Evolutionary conservation across 1,140 invertebrate species (phyloP), one percentile per base, ranked within the genome.

Genomic region (Drosophila sp.): DNA sequence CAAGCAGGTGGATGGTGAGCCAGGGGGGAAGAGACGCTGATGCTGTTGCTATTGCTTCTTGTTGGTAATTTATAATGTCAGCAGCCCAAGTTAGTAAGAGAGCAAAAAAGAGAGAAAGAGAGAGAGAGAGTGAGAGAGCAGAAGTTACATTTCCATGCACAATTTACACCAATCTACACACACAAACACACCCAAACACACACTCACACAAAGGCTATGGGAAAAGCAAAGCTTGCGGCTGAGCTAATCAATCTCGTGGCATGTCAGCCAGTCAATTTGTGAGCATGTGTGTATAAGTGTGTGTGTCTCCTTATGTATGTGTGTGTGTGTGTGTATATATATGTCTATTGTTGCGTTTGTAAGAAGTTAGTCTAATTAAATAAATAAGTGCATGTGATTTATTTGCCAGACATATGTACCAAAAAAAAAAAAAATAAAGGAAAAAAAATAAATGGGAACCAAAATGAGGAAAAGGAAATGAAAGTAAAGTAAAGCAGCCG

Each of bases 281-380:
- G 69, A 71, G 68, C 68, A 41, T 78, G 75, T 78, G 75, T 78
- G 74, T 7, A 47, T 77, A 47, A 33, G 29, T 17, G 6, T 32
- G 41, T 8, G 3, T 61, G 40, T 58, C 32, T 23, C 4, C 25
- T n/a, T 56, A 66, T 66, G 7, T 33, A 17, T 25, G 23, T n/a
- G 10, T 33, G 29, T 30, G 33, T 77, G 23, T 33, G 54, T 25
- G n/a, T 41, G 25, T 75, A 75, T 81, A 67, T 70, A 70, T 81
- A 69, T 71, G 60, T 76, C 71, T 87, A 89, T 86, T 89, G 78
- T 89, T 74, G 61, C 84, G 80, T 79, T 80, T 87, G 84, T 87
- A 87, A 87, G 83, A 89, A 87, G 84, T 87, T 89, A 89, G 80
- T 89, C 84, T 87, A 87, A 87, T 87, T 87, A 87, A 87, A 89